phyloP scores from a whole-genome alignment of 2,888 invertebrate species.

The Agrotis segetum region DNA sequence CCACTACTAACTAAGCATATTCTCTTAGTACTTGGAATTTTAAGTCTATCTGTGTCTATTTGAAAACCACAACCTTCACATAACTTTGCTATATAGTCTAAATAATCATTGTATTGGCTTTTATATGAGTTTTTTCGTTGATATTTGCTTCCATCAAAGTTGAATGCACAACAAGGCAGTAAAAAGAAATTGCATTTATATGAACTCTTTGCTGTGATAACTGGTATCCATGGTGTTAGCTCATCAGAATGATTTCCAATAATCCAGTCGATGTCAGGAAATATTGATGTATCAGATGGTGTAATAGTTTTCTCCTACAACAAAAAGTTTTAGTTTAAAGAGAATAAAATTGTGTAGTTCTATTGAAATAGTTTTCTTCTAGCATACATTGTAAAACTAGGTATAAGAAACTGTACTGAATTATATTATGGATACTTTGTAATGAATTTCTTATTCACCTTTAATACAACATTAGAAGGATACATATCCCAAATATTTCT shows the following conservation, averaged over 20 bases:
- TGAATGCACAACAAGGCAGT: constrained; percentile 98
- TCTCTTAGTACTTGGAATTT: constrained; percentile 99
- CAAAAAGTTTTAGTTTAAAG: constrained; percentile 25
- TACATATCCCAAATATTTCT: constrained; percentile 97
- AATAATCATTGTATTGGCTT: constrained; percentile 95
- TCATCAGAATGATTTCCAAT: constrained; percentile 99
- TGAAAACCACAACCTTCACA: constrained; percentile 94
- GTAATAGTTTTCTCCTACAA: constrained; percentile 92
- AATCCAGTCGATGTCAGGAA: constrained; percentile 96
- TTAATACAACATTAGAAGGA: constrained; percentile 91
- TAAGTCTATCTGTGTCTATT: constrained; percentile 94
- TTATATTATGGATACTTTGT: constrained; percentile 9
- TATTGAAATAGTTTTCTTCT: not conserved
- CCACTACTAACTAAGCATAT: constrained; percentile 93
- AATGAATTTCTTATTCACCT: constrained; percentile 84
- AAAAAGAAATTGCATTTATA: constrained; percentile 95
- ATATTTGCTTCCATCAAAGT: constrained; percentile 97
- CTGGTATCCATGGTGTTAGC: constrained; percentile 99
- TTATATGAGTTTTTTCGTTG: constrained; percentile 92
- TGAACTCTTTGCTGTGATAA: constrained; percentile 96
- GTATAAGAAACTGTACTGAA: not conserved
- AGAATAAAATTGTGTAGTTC: not conserved
- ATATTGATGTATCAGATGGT: constrained; percentile 92
- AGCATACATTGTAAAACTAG: not conserved
- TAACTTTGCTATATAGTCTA: constrained; percentile 92